Percentiles rank a stretch among this genome's conserved stretches.
These are phyloP conservation scores for Eupithecia inturbata DNA, from an alignment of 2,888 invertebrate genomes.

Conservation along the genomic window DNA sequence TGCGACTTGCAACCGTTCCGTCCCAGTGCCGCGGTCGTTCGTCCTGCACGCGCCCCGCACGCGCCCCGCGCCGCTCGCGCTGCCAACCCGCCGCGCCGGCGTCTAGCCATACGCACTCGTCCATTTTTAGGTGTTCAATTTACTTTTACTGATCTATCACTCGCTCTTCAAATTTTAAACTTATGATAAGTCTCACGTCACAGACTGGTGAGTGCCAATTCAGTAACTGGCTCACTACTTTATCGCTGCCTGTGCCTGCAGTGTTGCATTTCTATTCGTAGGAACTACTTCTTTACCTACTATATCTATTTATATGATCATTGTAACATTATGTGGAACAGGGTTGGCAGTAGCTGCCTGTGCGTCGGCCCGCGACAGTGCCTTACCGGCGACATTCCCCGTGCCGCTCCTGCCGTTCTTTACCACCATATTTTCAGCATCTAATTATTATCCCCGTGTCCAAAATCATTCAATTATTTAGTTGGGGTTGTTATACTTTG, in stretches of 20 bases:
- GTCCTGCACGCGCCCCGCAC: slow-evolving; percentile 48
- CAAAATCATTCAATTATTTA: background rate
- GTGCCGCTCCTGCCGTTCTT: slow-evolving; percentile 36
- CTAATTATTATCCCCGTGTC: background rate
- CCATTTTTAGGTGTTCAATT: slow-evolving; percentile 24
- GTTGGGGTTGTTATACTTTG: background rate
- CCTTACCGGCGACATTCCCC: slow-evolving; percentile 62
- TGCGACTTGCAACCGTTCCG: slow-evolving; percentile 76
- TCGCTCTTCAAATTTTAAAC: background rate
- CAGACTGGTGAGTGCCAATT: background rate
- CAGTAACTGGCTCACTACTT: background rate
- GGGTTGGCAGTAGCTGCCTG: slow-evolving; percentile 45
- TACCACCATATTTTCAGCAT: slow-evolving; percentile 13
- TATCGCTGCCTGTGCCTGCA: background rate
- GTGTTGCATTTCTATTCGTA: background rate
- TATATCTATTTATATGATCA: background rate
- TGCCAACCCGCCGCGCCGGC: slow-evolving; percentile 34
- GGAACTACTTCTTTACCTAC: background rate
- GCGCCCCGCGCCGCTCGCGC: slow-evolving; percentile 52
- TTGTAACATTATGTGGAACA: background rate
- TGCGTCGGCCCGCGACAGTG: slow-evolving; percentile 66
- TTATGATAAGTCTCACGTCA: background rate
- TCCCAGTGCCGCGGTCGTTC: slow-evolving; percentile 68
- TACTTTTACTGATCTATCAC: background rate
- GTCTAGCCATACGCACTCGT: slow-evolving; percentile 11